Conservation (phyloP, 2,113 vertebrate species). For the Forbesichthys papilliferus region DNA sequence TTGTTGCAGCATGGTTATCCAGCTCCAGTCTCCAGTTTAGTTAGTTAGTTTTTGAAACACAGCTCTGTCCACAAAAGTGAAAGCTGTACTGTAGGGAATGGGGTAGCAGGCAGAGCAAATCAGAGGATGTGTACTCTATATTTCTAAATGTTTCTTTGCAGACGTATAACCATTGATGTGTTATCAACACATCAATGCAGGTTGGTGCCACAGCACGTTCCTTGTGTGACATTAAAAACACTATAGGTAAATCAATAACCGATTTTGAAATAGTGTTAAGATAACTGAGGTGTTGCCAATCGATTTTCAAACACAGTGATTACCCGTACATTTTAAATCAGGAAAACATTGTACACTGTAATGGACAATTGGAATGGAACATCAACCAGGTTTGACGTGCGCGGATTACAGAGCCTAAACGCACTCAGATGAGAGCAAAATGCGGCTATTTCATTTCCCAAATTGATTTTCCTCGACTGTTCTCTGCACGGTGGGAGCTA, state of each 20-base stretch:
- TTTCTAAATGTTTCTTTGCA: too few species aligned
- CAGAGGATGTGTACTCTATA: background rate
- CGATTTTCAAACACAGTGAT: background rate
- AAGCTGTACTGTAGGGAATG: background rate
- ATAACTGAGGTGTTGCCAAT: background rate
- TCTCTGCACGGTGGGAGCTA: conserved; percentile 42
- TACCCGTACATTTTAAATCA: background rate
- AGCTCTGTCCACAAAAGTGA: too few species aligned
- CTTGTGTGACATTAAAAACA: conserved; percentile 9
- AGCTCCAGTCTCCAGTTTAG: conserved; percentile 17
- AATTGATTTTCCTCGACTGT: conserved; percentile 39
- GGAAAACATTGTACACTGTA: background rate
- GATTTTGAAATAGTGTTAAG: conserved; percentile 3
- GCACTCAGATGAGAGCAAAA: background rate
- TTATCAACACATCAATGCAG: background rate
- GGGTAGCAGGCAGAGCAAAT: background rate
- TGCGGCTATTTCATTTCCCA: background rate
- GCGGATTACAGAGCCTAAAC: background rate
- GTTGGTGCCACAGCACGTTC: background rate
- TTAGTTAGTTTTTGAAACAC: background rate
- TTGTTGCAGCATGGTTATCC: conserved; percentile 11
- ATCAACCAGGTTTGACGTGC: background rate
- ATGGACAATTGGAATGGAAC: background rate
- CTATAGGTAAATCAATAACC: conserved; percentile 30
- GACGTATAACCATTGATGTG: too few species aligned